Evolutionary conservation across 1,140 invertebrate species (phyloP), one percentile per base, ranked within the genome.

Genomic region (Drosophila neocordata): DNA sequence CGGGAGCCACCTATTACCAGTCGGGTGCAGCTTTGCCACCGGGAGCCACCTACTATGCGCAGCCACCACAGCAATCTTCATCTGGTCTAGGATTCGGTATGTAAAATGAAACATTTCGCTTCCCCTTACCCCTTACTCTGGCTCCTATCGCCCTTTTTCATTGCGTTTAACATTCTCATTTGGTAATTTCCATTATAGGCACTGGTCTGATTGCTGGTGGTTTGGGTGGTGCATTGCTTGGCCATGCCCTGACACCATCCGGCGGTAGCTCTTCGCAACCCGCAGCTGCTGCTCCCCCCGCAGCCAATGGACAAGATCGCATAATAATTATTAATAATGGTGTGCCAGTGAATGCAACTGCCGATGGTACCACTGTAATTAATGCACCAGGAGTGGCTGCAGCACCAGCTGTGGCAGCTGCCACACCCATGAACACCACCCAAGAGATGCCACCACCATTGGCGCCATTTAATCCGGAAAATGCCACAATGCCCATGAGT

Each of bases 401-500:
- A 34, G 85, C 73, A 58, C 61, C 77, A 9, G 34, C 18, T 2
- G 34, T 15, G 13, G 68, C 27, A 12, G 27, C 57, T 18, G 24
- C 71, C 9, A 74, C 13, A 1, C 68, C 66, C 9, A 69, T 73
- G 56, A 87, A 69, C 22, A 59, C 20, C 1, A 65, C 78, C 1
- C 68, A 77, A 4, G 69, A 76, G 41, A 18, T 20, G 9, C 69
- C 65, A 1, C 69, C 64, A 13, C 60, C 73, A n/a, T 12, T 80
- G 41, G 79, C 60, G 5, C 69, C 70, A 1, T 38, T 81, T n/a
- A 70, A 76, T 55, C 74, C 89, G n/a, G 77, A 88, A 24, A 73
- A 93, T 85, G 73, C 92, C 74, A 73, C 93, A 90, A 90, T 92
- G 92, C 75, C 92, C 75, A 75, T 76, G 4, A 56, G 74, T 24